phyloP scores from a whole-genome alignment of 2,797 vertebrate genomes.

The Schizopygopsis pylzovi region DNA sequence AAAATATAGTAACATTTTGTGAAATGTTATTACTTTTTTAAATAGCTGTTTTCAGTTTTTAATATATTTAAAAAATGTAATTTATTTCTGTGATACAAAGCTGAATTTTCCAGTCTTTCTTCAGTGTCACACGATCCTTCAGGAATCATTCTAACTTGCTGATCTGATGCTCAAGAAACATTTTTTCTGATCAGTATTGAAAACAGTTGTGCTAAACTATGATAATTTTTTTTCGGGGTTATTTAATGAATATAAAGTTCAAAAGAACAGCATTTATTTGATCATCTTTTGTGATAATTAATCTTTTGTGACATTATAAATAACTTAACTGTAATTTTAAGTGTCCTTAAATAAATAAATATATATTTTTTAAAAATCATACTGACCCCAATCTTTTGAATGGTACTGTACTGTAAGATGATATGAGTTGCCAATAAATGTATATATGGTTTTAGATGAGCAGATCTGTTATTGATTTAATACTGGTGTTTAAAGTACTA shows the following conservation, averaged over 20 bases:
- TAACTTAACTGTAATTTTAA: too few species aligned
- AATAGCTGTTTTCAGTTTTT: neutral
- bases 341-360: neutral
- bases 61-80: neutral
- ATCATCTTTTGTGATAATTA: neutral
- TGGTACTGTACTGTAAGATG: neutral
- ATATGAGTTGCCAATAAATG: neutral
- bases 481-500: neutral
- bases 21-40: neutral
- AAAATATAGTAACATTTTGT: neutral
- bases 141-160: neutral
- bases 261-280: neutral
- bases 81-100: neutral
- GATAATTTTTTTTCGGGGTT: neutral
- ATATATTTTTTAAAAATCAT: neutral
- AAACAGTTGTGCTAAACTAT: neutral
- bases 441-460: neutral
- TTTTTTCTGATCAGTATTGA: neutral
- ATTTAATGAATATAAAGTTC: neutral
- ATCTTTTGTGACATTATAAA: neutral
- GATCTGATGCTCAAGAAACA: neutral
- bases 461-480: neutral
- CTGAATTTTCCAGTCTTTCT: neutral
- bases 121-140: neutral
- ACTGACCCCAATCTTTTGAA: neutral